Base-by-base conservation (phyloP, 2,888 invertebrate genomes). In the Aproaerema taeniolella region DNA sequence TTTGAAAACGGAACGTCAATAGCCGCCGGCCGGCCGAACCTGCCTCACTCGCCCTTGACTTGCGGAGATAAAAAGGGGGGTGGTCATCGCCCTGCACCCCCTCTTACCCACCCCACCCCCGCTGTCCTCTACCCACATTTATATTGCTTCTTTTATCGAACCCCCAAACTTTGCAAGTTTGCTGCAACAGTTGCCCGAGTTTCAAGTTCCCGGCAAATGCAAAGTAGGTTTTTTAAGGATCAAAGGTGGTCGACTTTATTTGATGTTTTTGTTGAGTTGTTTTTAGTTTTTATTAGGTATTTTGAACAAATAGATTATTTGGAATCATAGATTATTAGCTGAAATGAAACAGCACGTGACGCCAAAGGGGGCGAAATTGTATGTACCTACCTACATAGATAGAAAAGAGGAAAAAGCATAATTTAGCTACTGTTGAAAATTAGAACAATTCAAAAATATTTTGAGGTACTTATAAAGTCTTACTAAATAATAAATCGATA, bases 11-110 rank as follows among this genome's bases (percentile, higher is more conserved):
- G 73, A 82, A 85, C 82, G 85, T 85, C 85, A 85, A 85, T 86
- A 85, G 85, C 85, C 83, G 80, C 54, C 79, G 80, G 83, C 76
- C 77, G 69, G 76, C 71, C 67, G 80, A 75, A 85, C 85, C 85
- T 85, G 81, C 85, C 85, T 76, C 83, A 86, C 78, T 78, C 81
- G 83, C 81, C 85, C 85, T 82, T 85, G 83, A 80, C 79, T 85
- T 83, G 81, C 64, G 71, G 66, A 77, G 85, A 82, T 82, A 81
- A 81, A 79, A 77, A 78, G 74, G 75, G 76, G 73, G 80, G 78
- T 82, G 81, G 82, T 81, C 82, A 76, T 55, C 76, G 59, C 67
- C 68, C 58, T 81, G n/a, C n/a, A 77, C 57, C 76, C 60, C 67
- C 67, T 55, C 61, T 58, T 54, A 51, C 47, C 55, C 53, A 46